Evolutionary conservation across 2,888 invertebrate species (phyloP), one percentile per base, ranked within the genome.

Genomic region (Tolmerus cingulatus): DNA sequence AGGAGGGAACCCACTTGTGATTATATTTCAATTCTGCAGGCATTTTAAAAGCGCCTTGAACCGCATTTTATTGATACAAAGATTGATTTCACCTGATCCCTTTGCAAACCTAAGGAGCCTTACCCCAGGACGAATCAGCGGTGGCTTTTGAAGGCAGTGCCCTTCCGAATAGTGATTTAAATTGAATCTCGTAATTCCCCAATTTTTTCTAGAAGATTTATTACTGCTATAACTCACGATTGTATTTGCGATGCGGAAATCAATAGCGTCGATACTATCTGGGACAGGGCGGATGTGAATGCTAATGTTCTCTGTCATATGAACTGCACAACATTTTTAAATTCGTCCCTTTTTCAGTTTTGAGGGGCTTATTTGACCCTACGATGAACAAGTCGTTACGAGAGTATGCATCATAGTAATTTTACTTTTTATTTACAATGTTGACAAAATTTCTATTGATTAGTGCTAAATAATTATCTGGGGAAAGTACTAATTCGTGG

Each of bases 41-140:
- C 78, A 78, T 78, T 78, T 78, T 78, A 78, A 78, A 43, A 43
- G 78, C 37, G 78, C 40, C 78, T 78, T 78, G 43, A 43, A 43
- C 78, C 40, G 78, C 78, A 78, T 78, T 78, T 40, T 78, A 78
- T 40, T 78, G 78, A 78, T 78, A 78, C 77, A 40, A 77, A 78
- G 78, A 78, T 78, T 78, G 78, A 78, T 78, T 78, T 78, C 78
- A 78, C 78, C 78, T 78, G 78, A 78, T 78, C 78, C 78, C 23
- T 78, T 78, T 19, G 43, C 43, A 78, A 78, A 78, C 78, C 78
- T 78, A 40, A 78, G 78, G 78, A 78, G 43, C 19, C 43, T 40
- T 78, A 78, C 23, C 66, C 66, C 40, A 27, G 23, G 43, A 43
- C 78, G 43, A 43, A 43, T 78, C 78, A 78, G 43, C 40, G 43